Base-by-base conservation (phyloP, 2,113 vertebrate species). In the Oxygymnocypris stewartii region DNA sequence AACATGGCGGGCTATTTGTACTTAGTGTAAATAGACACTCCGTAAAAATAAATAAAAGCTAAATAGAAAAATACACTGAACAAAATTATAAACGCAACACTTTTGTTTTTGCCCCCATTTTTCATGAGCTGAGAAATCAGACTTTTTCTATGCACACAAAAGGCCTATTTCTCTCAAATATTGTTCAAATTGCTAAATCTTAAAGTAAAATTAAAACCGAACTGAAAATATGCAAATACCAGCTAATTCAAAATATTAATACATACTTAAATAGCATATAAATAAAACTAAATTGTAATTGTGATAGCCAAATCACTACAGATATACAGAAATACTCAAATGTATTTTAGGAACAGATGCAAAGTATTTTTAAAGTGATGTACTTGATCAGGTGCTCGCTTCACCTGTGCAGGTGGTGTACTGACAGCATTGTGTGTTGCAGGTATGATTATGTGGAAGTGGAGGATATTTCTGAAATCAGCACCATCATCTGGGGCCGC, bases 381-480 rank as follows among this genome's bases (percentile, higher is more conserved):
- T 31, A 13, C 6, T 67, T 1, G 11, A 31, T 35, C 16, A 37
- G 3, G 8, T 69, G 14, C 6, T 14, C 37, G 16, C 2, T 37
- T 54, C 6, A 80, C 37, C 37, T 80, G 79, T 40, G 6, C 6
- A 16, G 40, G n/a, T 8, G 42, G 28, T 76, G 13, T n/a, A 13
- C 71, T 74, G 71, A 77, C 75, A 8, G 44, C 12, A 28, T 44
- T 76, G 28, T n/a, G 4, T 31, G 69, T 84, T 61, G 8, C 90
- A 99, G 98, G 91, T 99, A 99, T 92, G 98, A 99, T 90, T 99
- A 97, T 92, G 96, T 99, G 92, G 97, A 98, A 93, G 96, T 98
- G 90, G 97, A 98, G 92, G 98, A 99, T 88, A 84, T 96, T 47
- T 97, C 96, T 0, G 96, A 98, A 92, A 97, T 94, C 76, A 97